Conservation (phyloP, 2,888 invertebrate genomes). For the Alloscopus bannaensis region DNA sequence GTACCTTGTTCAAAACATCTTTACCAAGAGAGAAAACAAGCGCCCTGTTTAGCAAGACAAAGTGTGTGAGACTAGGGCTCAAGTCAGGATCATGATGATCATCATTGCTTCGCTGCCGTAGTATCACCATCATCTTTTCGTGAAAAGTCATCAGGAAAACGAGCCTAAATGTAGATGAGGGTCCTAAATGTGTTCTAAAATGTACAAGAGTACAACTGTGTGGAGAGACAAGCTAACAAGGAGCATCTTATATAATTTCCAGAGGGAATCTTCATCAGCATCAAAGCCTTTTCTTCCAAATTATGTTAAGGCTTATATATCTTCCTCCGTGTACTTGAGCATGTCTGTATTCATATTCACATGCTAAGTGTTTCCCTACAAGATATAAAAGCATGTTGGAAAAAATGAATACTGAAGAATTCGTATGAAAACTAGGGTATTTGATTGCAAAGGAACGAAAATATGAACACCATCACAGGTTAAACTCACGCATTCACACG, state of each 20-base stretch:
- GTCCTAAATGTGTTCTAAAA: too few relatives aligned
- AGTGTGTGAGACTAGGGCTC: slow-evolving; percentile 41
- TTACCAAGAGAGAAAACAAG: background rate
- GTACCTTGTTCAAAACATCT: background rate
- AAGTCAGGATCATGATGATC: slow-evolving; percentile 34
- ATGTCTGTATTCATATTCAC: too few relatives aligned
- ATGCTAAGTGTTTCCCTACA: too few relatives aligned
- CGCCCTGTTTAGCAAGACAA: slow-evolving; percentile 35
- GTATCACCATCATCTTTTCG: too few relatives aligned
- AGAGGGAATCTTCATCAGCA: slow-evolving; percentile 44
- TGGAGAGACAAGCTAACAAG: slow-evolving; percentile 26
- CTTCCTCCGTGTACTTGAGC: slow-evolving; percentile 15
- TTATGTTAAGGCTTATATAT: too few relatives aligned
- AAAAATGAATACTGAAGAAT: too few relatives aligned
- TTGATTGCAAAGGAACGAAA: too few relatives aligned
- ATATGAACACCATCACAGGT: too few relatives aligned
- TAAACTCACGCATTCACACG: too few relatives aligned
- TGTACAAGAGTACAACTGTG: background rate
- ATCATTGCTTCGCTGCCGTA: too few relatives aligned
- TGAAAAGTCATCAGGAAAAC: slow-evolving; percentile 33
- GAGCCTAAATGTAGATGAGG: slow-evolving; percentile 37
- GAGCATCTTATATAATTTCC: slow-evolving; percentile 29
- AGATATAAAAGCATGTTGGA: too few relatives aligned
- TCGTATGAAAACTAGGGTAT: too few relatives aligned
- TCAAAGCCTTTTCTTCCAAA: background rate